phyloP scores from a whole-genome alignment of 1,140 invertebrate genomes.

The Anoplolepis gracilipes region DNA sequence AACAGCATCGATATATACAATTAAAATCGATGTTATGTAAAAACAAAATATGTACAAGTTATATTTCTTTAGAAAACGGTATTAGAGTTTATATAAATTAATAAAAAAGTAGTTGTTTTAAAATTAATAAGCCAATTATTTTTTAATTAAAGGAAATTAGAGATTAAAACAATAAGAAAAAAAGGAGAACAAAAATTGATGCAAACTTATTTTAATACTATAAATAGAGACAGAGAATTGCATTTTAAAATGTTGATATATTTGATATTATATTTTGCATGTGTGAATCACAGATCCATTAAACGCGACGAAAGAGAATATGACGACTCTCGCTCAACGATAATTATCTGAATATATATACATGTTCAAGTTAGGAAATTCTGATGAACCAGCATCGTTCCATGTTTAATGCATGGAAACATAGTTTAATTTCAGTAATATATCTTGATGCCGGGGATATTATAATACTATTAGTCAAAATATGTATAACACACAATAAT shows the following conservation, averaged over 20 bases:
- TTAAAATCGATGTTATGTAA: neutral
- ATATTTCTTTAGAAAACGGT: neutral
- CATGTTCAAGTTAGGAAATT: slow-evolving; percentile 33
- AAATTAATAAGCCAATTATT: neutral
- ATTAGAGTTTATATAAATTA: slow-evolving; percentile 1
- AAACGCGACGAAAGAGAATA: too few relatives aligned
- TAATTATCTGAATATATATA: neutral
- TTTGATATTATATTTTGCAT: neutral
- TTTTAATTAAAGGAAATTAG: neutral
- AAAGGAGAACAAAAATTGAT: neutral
- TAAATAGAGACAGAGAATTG: neutral
- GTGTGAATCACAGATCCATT: neutral
- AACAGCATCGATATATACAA: neutral
- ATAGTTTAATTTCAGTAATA: slow-evolving; percentile 36
- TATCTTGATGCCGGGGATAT: neutral
- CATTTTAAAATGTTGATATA: neutral
- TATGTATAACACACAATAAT: neutral
- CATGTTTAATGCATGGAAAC: slow-evolving; percentile 26
- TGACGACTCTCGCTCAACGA: neutral
- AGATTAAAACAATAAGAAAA: neutral
- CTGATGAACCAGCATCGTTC: slow-evolving; percentile 15
- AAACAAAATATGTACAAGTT: neutral
- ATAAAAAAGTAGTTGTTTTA: neutral
- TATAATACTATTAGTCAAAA: slow-evolving; percentile 4
- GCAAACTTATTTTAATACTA: slow-evolving; percentile 3